Conservation (phyloP, 2,113 vertebrate species). For the Crotophaga sulcirostris region DNA sequence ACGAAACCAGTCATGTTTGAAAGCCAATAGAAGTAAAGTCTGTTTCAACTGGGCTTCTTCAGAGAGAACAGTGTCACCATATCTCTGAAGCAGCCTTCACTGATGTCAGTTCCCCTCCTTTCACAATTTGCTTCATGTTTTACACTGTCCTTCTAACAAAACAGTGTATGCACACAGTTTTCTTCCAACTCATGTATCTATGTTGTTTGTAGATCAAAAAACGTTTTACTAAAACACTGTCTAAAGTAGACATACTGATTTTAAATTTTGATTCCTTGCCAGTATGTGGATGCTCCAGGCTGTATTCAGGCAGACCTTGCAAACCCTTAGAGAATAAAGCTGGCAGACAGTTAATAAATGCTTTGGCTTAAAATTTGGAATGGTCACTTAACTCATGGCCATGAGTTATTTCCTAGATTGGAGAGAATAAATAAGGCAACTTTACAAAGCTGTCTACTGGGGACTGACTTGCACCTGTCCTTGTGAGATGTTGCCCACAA, state of each 20-base stretch:
- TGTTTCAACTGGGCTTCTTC: neutral
- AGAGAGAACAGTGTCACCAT: neutral
- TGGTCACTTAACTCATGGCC: neutral
- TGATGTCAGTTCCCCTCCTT: neutral
- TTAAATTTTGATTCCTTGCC: neutral
- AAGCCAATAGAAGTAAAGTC: neutral
- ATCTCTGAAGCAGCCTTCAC: neutral
- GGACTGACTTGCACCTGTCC: slow-evolving; percentile 54
- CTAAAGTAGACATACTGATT: neutral
- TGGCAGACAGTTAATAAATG: neutral
- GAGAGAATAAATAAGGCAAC: slow-evolving; percentile 49
- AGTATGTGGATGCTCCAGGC: neutral
- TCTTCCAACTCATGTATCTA: neutral
- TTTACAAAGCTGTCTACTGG: slow-evolving; percentile 38
- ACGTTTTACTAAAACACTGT: neutral
- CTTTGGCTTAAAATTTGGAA: slow-evolving; percentile 1
- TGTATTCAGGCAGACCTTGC: neutral
- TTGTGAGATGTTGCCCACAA: slow-evolving; percentile 62
- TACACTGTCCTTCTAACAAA: neutral
- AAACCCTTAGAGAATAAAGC: neutral
- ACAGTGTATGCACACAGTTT: neutral
- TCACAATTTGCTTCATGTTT: neutral
- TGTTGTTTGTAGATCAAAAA: neutral
- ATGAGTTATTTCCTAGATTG: slow-evolving; percentile 37
- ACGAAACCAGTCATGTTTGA: neutral